Percentiles rank a stretch among this genome's conserved stretches.
phyloP scores from a whole-genome alignment of 2,888 invertebrate species.

The Hedychridium roseum region DNA sequence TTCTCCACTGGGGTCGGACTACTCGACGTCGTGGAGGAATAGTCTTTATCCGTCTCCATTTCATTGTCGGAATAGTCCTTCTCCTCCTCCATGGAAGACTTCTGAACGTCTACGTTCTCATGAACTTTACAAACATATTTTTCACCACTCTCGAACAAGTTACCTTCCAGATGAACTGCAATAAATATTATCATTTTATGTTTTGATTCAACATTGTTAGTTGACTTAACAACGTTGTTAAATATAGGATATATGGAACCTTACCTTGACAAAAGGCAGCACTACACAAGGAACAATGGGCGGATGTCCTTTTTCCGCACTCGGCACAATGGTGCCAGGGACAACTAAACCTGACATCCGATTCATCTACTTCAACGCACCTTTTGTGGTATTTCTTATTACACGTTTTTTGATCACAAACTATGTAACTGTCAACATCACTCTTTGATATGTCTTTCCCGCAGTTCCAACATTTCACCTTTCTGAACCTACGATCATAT shows the following conservation, averaged over 20 bases:
- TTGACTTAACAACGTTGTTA: neutral
- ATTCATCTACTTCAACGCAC: conserved; percentile 44
- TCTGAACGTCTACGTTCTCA: conserved; percentile 33
- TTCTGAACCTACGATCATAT: conserved; percentile 34
- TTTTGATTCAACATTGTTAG: neutral
- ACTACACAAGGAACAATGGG: conserved; percentile 53
- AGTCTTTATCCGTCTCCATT: conserved; percentile 46
- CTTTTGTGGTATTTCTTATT: conserved; percentile 49
- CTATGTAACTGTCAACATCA: conserved; percentile 30
- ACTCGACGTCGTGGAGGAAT: conserved; percentile 46
- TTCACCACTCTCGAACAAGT: conserved; percentile 44
- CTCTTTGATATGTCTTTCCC: conserved; percentile 40
- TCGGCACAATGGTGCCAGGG: conserved; percentile 56
- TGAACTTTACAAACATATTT: conserved; percentile 50
- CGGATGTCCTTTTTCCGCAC: conserved; percentile 50
- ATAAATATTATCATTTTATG: neutral
- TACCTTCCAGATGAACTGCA: conserved; percentile 50
- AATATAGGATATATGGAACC: conserved; percentile 1
- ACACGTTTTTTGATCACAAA: conserved; percentile 52
- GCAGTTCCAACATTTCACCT: conserved; percentile 49
- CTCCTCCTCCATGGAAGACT: conserved; percentile 31
- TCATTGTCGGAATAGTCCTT: conserved; percentile 49
- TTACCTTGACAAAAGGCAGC: conserved; percentile 57
- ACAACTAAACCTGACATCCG: conserved; percentile 49
- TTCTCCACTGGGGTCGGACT: conserved; percentile 42